Evolutionary conservation across 2,113 vertebrate genomes (phyloP).

Genomic region (Gasterosteus nipponicus): DNA sequence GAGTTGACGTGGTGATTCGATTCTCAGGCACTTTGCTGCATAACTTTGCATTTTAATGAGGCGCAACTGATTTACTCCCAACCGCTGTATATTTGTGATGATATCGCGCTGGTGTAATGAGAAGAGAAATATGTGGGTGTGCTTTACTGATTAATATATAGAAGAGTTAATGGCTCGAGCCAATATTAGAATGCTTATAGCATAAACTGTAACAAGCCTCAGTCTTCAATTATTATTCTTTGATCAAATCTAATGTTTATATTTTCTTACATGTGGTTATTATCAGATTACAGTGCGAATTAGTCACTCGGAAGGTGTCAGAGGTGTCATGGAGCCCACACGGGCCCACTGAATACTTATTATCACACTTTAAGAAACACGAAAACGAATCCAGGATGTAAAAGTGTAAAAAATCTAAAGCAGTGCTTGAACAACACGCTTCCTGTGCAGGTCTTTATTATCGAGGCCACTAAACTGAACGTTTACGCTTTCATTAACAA

Average conservation of each 20-base stretch:
- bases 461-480: neutral
- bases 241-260: neutral
- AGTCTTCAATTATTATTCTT: neutral
- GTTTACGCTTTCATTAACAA: neutral
- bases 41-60: constrained; percentile 59
- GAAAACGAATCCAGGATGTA: neutral
- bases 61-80: constrained; percentile 23
- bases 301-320: neutral
- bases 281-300: no score
- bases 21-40: constrained; percentile 44
- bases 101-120: neutral
- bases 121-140: constrained; percentile 11
- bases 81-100: neutral
- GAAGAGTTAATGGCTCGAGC: neutral
- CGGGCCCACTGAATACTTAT: neutral
- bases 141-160: neutral
- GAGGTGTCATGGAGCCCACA: neutral
- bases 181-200: neutral
- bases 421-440: no score
- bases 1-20: constrained; percentile 48
- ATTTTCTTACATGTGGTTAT: no score
- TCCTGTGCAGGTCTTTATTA: neutral
- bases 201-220: neutral
- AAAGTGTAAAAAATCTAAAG: neutral
- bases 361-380: neutral